Conservation (phyloP, 2,797 vertebrate species). For the Rhinogobio ventralis region DNA sequence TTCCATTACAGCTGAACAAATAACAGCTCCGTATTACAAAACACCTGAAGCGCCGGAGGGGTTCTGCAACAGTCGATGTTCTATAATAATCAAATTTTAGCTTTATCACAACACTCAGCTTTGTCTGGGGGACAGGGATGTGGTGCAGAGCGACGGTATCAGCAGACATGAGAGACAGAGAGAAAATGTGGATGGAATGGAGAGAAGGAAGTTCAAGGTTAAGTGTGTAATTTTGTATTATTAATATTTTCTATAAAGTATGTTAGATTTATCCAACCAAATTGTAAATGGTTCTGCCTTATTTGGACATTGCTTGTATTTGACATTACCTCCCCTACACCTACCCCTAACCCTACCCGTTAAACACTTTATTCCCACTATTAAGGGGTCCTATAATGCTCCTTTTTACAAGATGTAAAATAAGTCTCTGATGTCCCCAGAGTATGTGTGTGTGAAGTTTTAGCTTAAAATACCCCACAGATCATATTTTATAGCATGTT, state of each 20-base stretch:
- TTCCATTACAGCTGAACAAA: constrained; percentile 43
- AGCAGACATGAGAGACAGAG: background rate
- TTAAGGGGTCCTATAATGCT: too few relatives aligned
- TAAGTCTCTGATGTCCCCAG: too few relatives aligned
- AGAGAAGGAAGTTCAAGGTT: constrained; percentile 4
- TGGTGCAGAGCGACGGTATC: background rate
- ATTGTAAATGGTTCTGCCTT: background rate
- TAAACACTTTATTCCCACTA: too few relatives aligned
- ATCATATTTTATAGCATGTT: too few relatives aligned
- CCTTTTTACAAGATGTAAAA: too few relatives aligned
- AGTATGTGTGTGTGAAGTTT: too few relatives aligned
- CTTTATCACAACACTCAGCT: constrained; percentile 21
- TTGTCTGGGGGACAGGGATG: constrained; percentile 1
- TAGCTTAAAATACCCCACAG: too few relatives aligned
- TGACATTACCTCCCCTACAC: too few relatives aligned
- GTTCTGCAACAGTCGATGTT: constrained; percentile 21
- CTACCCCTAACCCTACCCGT: too few relatives aligned
- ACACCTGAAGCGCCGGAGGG: constrained; percentile 13
- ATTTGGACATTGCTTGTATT: too few relatives aligned
- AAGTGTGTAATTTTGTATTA: background rate
- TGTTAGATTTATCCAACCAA: background rate
- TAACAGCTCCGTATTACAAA: constrained; percentile 37
- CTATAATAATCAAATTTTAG: constrained; percentile 24
- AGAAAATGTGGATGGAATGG: constrained; percentile 1
- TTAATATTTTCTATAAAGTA: background rate